These are phyloP conservation scores for Drosophila imparisetae DNA, from an alignment of 2,888 invertebrate genomes.

Conservation along the genomic window DNA sequence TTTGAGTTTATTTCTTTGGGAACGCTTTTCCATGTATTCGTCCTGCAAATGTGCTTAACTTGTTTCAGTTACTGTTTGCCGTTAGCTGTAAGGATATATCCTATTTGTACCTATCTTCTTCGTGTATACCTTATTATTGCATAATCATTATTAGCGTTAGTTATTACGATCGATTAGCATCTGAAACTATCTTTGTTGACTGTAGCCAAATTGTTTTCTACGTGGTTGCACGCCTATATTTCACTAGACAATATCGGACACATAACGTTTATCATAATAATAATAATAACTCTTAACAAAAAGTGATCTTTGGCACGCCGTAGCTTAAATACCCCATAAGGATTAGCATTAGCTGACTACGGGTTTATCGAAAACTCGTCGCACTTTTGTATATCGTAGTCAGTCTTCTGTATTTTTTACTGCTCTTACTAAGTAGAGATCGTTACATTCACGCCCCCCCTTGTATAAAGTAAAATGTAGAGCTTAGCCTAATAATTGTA, in stretches of 20 bases:
- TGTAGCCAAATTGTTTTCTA: conserved; percentile 61
- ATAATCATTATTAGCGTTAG: conserved; percentile 58
- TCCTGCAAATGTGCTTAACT: conserved; percentile 39
- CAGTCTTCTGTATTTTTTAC: conserved; percentile 56
- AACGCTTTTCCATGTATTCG: conserved; percentile 34
- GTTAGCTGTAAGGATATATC: conserved; percentile 50
- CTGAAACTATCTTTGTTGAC: conserved; percentile 40
- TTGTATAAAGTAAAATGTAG: conserved; percentile 78
- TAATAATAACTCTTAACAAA: conserved; percentile 4
- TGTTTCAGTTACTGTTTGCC: conserved; percentile 21
- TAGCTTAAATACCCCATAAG: conserved; percentile 27
- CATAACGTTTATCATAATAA: conserved; percentile 8
- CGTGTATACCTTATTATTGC: conserved; percentile 67
- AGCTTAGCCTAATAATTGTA: conserved; percentile 68
- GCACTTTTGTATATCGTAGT: conserved; percentile 59
- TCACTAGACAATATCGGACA: conserved; percentile 72
- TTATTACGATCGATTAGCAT: conserved; percentile 41
- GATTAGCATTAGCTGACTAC: conserved; percentile 10
- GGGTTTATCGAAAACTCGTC: conserved; percentile 24
- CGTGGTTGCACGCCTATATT: conserved; percentile 67
- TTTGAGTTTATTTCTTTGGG: conserved; percentile 20
- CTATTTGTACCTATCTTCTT: conserved; percentile 61
- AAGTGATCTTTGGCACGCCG: conserved; percentile 43
- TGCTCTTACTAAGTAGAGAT: conserved; percentile 62
- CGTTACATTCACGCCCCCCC: conserved; percentile 40